phyloP scores from a whole-genome alignment of 1,140 invertebrate genomes.

The Lysiphlebus fabarum region DNA sequence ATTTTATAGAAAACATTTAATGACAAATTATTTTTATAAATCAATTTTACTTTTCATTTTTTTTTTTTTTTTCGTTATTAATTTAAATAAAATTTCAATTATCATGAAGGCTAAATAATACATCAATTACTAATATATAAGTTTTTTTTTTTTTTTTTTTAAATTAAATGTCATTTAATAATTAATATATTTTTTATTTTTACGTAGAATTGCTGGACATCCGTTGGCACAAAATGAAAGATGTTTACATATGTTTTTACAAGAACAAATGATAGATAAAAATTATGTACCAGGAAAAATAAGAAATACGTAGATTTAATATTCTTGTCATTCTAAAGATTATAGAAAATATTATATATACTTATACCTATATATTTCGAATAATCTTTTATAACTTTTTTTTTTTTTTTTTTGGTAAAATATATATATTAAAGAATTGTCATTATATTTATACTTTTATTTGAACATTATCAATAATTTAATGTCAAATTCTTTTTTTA shows the following conservation, averaged over 20 bases:
- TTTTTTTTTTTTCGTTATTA: no score
- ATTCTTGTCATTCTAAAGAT: neutral
- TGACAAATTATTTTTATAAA: no score
- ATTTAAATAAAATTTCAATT: neutral
- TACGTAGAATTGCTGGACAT: conserved; percentile 92
- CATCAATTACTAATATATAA: conserved; percentile 7
- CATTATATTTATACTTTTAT: no score
- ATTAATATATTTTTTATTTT: conserved; percentile 22
- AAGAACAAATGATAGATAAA: conserved; percentile 95
- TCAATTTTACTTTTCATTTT: no score
- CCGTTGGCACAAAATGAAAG: conserved; percentile 99
- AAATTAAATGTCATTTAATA: conserved; percentile 3
- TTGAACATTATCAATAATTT: no score
- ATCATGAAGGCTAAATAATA: neutral
- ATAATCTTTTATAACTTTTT: no score
- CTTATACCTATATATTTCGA: no score
- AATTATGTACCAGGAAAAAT: conserved; percentile 99
- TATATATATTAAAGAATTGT: no score
- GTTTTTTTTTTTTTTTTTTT: conserved; percentile 7
- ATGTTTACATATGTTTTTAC: conserved; percentile 99
- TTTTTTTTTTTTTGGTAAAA: no score
- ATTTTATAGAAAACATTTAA: no score
- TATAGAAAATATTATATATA: no score
- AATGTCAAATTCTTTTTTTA: no score
- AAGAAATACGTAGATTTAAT: conserved; percentile 76